Conservation (phyloP, 1,140 invertebrate species). For the Halictus rubicundus region DNA sequence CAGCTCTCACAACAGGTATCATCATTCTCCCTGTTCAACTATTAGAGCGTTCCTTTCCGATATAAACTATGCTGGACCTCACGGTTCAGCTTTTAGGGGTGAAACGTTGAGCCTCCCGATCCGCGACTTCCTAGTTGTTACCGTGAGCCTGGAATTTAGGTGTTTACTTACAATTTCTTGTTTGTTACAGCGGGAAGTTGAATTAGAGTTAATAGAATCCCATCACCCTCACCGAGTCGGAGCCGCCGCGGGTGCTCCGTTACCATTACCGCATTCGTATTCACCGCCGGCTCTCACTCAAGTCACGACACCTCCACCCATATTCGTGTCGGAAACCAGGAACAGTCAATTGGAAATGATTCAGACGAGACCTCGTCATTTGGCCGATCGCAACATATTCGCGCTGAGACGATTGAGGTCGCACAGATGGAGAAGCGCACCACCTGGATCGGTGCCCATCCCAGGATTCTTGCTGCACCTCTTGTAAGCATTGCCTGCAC, state of each 20-base stretch:
- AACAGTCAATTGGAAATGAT: conserved; percentile 78
- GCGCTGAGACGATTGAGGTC: conserved; percentile 75
- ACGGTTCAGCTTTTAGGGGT: too few relatives aligned
- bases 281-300: conserved; percentile 76
- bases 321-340: conserved; percentile 82
- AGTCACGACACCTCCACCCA: conserved; percentile 80
- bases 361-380: conserved; percentile 77
- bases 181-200: conserved; percentile 71
- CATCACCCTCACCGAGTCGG: conserved; percentile 75
- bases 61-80: too few relatives aligned
- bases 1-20: conserved; percentile 76
- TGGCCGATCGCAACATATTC: conserved; percentile 65
- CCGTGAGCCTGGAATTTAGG: not conserved
- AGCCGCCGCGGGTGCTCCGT: conserved; percentile 73
- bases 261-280: conserved; percentile 78
- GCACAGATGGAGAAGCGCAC: conserved; percentile 82
- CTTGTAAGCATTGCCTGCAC: conserved; percentile 83
- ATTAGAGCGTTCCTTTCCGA: too few relatives aligned
- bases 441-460: conserved; percentile 81
- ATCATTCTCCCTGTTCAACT: not conserved
- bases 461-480: conserved; percentile 89
- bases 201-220: conserved; percentile 73
- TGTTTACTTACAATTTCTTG: not conserved
- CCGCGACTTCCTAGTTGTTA: not conserved
- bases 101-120: too few relatives aligned